A percentile compares a stretch with the other conserved stretches of the same genome.
phyloP scores from a whole-genome alignment of 2,888 invertebrate species.

The Anaspis maculata region DNA sequence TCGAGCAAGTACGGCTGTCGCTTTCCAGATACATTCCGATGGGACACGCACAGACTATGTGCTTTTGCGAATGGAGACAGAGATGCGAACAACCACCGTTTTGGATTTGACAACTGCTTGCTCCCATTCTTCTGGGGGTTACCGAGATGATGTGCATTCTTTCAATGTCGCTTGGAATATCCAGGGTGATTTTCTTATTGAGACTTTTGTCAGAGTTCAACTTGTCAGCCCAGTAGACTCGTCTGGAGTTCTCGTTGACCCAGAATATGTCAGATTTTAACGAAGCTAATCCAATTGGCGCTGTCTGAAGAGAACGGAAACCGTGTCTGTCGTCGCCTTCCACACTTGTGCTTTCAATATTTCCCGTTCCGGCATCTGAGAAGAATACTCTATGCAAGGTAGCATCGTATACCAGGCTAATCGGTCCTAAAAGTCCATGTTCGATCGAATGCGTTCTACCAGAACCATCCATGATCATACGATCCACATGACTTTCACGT shows the following conservation, averaged over 20 bases:
- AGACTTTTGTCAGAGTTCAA: conserved; percentile 35
- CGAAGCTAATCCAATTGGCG: conserved; percentile 51
- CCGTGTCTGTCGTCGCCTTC: conserved; percentile 41
- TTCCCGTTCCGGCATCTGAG: conserved; percentile 57
- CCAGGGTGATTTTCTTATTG: conserved; percentile 37
- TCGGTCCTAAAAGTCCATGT: conserved; percentile 44
- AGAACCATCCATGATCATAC: conserved; percentile 59
- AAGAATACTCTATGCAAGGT: conserved; percentile 54
- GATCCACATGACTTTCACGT: conserved; percentile 51
- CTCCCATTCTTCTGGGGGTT: conserved; percentile 30
- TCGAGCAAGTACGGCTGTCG: conserved; percentile 51
- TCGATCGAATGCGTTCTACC: conserved; percentile 43
- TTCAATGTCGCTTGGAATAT: conserved; percentile 32
- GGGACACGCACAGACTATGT: conserved; percentile 54
- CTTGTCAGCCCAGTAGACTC: conserved; percentile 55
- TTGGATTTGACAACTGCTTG: conserved; percentile 51
- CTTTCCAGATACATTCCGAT: conserved; percentile 49
- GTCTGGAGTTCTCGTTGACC: conserved; percentile 50
- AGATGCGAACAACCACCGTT: conserved; percentile 67
- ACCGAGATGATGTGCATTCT: conserved; percentile 47
- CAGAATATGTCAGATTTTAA: conserved; percentile 62
- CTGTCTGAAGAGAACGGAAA: conserved; percentile 34
- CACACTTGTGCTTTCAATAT: conserved; percentile 56
- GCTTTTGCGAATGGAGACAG: conserved; percentile 50
- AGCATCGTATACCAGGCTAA: conserved; percentile 50